phyloP scores from a whole-genome alignment of 1,140 invertebrate genomes.

The Zaprionus camerounensis region DNA sequence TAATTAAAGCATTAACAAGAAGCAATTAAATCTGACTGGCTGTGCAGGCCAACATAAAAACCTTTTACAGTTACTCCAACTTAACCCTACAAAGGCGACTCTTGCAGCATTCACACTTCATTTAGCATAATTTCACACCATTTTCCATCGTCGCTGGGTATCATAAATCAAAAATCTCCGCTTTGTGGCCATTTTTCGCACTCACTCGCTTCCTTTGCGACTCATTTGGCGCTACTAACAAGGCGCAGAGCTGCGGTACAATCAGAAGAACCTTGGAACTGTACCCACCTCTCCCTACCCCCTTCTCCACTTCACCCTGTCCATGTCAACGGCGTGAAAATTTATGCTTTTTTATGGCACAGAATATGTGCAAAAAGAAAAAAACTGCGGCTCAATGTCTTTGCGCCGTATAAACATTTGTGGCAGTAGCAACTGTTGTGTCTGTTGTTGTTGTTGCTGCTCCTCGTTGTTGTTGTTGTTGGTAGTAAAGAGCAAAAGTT shows the following conservation, averaged over 20 bases:
- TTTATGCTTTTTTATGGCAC: constrained; percentile 65
- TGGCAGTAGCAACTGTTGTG: constrained; percentile 40
- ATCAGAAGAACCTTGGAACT: constrained; percentile 58
- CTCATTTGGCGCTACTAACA: constrained; percentile 73
- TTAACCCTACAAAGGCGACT: neutral
- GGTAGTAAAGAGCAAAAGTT: constrained; percentile 51
- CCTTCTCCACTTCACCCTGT: neutral
- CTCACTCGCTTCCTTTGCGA: constrained; percentile 9
- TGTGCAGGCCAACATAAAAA: neutral
- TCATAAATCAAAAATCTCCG: constrained; percentile 76
- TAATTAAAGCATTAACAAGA: neutral
- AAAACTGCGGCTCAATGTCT: constrained; percentile 44
- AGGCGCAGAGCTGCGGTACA: constrained; percentile 40
- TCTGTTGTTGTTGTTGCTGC: neutral
- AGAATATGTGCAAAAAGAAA: constrained; percentile 4
- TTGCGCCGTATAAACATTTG: constrained; percentile 27
- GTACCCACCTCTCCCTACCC: neutral
- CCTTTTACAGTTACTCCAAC: neutral
- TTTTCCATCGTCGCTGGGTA: constrained; percentile 23
- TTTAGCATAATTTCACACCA: constrained; percentile 72
- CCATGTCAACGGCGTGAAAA: constrained; percentile 59
- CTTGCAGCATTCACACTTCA: constrained; percentile 68
- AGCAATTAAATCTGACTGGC: neutral
- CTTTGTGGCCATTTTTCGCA: constrained; percentile 27
- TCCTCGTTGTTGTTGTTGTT: constrained; percentile 25